A percentile compares a stretch with the other conserved stretches of the same genome.
Conservation (phyloP, 2,888 invertebrate genomes). For the Dimorphilus gyrociliatus region DNA sequence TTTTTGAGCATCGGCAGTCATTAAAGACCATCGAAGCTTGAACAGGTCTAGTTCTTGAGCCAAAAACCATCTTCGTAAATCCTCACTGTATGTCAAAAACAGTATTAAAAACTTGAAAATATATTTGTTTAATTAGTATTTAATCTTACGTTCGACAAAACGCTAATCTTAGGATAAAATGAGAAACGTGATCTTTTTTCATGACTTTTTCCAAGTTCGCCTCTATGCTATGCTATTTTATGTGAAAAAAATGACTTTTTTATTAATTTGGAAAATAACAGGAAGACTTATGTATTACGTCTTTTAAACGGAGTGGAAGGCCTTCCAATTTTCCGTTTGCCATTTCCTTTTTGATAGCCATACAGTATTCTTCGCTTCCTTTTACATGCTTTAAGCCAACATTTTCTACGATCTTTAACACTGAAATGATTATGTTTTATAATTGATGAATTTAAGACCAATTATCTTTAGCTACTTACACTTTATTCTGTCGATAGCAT, state of each 20-base stretch:
- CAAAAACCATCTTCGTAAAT: constrained; percentile 71
- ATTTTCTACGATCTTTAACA: constrained; percentile 59
- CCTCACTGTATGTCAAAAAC: constrained; percentile 42
- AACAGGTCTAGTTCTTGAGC: constrained; percentile 76
- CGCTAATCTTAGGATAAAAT: constrained; percentile 75
- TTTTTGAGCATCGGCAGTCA: constrained; percentile 14
- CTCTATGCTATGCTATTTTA: too few relatives aligned
- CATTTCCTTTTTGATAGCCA: constrained; percentile 21
- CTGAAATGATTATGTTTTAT: constrained; percentile 26
- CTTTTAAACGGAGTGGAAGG: too few relatives aligned
- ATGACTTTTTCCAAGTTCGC: too few relatives aligned
- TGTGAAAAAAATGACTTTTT: too few relatives aligned
- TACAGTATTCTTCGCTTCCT: constrained; percentile 20
- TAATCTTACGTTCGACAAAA: constrained; percentile 58
- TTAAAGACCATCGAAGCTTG: constrained; percentile 41
- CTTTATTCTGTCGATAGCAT: constrained; percentile 65
- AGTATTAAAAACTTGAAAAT: too few relatives aligned
- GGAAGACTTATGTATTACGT: neutral
- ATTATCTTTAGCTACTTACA: constrained; percentile 27
- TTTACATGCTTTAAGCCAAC: constrained; percentile 42
- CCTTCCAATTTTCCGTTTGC: too few relatives aligned
- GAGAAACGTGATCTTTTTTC: constrained; percentile 63
- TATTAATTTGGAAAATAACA: neutral
- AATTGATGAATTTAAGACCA: too few relatives aligned
- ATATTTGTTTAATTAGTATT: too few relatives aligned